Base-by-base conservation (phyloP, 2,797 vertebrate species). In the Alca torda region DNA sequence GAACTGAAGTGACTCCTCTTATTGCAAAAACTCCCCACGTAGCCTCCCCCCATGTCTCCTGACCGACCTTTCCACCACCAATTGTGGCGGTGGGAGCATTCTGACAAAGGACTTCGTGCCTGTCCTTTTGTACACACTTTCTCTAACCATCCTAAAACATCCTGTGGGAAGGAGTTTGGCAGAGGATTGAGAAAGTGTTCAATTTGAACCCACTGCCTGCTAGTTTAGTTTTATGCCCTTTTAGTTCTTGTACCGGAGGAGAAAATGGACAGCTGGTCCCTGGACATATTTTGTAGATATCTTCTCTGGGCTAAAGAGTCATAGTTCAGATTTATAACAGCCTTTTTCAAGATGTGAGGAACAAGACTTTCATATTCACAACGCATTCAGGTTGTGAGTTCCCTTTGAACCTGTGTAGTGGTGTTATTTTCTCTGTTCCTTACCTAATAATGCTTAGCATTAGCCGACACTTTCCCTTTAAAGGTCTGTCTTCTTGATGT, bases 41-140 rank as follows among this genome's bases (percentile, higher is more conserved):
- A 15, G 33, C 45, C 46, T n/a, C 10, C 39, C 43, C 3, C 5
- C 33, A 2, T 10, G 15, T 18, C 60, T 65, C 48, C 59, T 15
- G 46, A 59, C 48, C 14, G 28, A 10, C 57, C 54, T 65, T 43
- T 57, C 30, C 51, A 74, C 33, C 69, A 67, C 19, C 17, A 12
- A 6, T 4, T 43, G 30, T 10, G 46, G 10, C 10, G 24, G 31
- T 46, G 16, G 30, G 28, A 70, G 64, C 17, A 33, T 46, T 67
- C 37, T n/a, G 33, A 16, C 46, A 7, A 16, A n/a, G 45, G 5
- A 9, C 2, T 4, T 16, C 2, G 1, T 23, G 57, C 18, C 63
- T 24, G 25, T 57, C n/a, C 33, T 46, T 68, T 46, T 8, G 3
- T 19, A n/a, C 19, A 9, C 18, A 7, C 46, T 25, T 39, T 21